These are phyloP conservation scores for Eutolmus rufibarbis DNA, from an alignment of 2,888 invertebrate genomes.

Conservation along the genomic window DNA sequence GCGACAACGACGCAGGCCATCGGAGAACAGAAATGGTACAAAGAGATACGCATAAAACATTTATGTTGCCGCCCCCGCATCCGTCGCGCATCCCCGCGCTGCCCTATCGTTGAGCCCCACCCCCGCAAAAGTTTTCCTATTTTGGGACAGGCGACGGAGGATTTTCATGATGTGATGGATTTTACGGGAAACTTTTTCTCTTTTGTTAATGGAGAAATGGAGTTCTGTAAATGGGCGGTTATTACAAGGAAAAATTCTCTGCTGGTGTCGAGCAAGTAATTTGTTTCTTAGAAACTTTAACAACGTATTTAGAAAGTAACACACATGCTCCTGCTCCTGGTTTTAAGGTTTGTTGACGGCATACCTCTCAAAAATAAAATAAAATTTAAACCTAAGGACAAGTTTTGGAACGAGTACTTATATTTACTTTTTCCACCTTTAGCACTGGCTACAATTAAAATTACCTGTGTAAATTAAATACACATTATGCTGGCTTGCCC, in stretches of 20 bases:
- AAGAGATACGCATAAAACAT: neutral
- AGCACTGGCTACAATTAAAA: neutral
- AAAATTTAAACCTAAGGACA: neutral
- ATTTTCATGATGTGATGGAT: neutral
- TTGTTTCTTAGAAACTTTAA: neutral
- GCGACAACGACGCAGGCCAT: neutral
- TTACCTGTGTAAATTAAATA: neutral
- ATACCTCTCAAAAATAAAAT: neutral
- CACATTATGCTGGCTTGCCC: neutral
- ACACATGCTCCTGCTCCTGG: neutral
- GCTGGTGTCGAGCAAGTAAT: neutral
- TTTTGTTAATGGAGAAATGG: neutral
- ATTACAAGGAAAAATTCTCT: neutral
- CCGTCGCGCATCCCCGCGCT: too few species aligned
- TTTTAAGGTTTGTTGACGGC: neutral
- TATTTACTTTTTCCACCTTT: neutral
- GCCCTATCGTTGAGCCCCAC: too few species aligned
- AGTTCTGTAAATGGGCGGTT: neutral
- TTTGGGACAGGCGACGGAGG: neutral
- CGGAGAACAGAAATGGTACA: neutral
- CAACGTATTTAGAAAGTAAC: neutral
- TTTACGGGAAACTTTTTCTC: neutral
- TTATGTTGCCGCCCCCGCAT: neutral
- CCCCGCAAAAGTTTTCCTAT: neutral
- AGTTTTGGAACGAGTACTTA: neutral